These are phyloP conservation scores for Tachyglossus aculeatus DNA, from an alignment of 2,797 vertebrate genomes.

Conservation along the genomic window DNA sequence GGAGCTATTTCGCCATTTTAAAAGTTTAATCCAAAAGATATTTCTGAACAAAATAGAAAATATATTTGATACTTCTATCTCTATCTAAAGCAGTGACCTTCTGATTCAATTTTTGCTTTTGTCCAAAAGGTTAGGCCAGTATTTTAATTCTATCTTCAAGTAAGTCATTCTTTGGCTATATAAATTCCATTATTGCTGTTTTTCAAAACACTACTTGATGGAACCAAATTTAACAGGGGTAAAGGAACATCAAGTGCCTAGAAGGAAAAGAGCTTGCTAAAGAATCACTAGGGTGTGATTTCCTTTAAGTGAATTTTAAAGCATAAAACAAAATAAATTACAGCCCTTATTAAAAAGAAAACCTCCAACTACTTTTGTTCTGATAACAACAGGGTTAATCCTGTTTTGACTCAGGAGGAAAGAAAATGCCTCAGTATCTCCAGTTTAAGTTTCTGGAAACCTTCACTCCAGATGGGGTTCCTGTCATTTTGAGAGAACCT, in stretches of 20 bases:
- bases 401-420: conserved; percentile 54
- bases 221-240: too few relatives aligned
- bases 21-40: not conserved
- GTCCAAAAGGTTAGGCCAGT: too few relatives aligned
- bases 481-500: conserved; percentile 63
- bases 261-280: too few relatives aligned
- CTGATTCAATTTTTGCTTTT: not conserved
- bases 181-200: too few relatives aligned
- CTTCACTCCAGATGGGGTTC: conserved; percentile 65
- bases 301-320: too few relatives aligned
- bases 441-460: conserved; percentile 61
- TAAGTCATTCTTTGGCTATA: too few relatives aligned
- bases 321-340: not conserved
- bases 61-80: not conserved
- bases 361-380: conserved; percentile 9
- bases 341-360: not conserved
- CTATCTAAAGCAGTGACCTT: not conserved
- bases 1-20: not conserved
- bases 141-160: too few relatives aligned
- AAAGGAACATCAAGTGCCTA: too few relatives aligned
- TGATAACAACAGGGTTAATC: conserved; percentile 59
- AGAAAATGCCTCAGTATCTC: conserved; percentile 59
- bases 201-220: too few relatives aligned
- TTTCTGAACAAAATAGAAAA: not conserved
- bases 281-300: too few relatives aligned